Base-by-base conservation (phyloP, 2,888 invertebrate genomes). In the Myopa tessellatipennis region DNA sequence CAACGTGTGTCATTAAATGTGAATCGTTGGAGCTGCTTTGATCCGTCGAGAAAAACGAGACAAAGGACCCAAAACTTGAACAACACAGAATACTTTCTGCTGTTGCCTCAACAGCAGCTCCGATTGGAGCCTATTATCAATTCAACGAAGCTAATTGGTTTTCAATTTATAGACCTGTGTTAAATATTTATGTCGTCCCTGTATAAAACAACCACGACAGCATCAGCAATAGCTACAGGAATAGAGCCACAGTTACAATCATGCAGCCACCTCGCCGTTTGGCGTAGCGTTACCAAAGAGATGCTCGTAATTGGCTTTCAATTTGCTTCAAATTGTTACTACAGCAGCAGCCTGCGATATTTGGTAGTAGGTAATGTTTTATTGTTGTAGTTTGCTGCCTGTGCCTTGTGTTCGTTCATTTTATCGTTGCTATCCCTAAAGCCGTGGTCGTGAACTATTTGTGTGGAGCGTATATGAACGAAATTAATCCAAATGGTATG, bases 61-160 rank as follows among this genome's bases (percentile, higher is more conserved):
- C 12, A 16, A 6, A 38, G 34, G 16, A 12, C 4, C 10, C 36
- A 6, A 34, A 65, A 55, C 16, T 6, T n/a, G 55, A 55, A 55
- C 55, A 55, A 55, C 55, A 16, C 55, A 55, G 16, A 10, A 5
- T 16, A 6, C 5, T 55, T 14, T 3, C 55, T 55, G 55, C 55
- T 63, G 34, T 40, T 67, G 69, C 69, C 18, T 8, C 69, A 50
- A 14, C 63, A 63, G 65, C 65, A 65, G 38, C 36, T 65, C 70
- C 63, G 26, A 50, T 52, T 40, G 45, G 40, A 83, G 83, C 83
- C 84, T 83, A 84, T 87, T 87, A 86, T 87, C 87, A 87, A 87
- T 87, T 87, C 84, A 83, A 82, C 84, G 82, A 84, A 85, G 87
- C 88, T 87, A 88, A 87, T 88, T 87, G 87, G 88, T 87, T 87